Base-by-base conservation (phyloP, 2,888 invertebrate genomes). In the Ecliptopera silaceata region DNA sequence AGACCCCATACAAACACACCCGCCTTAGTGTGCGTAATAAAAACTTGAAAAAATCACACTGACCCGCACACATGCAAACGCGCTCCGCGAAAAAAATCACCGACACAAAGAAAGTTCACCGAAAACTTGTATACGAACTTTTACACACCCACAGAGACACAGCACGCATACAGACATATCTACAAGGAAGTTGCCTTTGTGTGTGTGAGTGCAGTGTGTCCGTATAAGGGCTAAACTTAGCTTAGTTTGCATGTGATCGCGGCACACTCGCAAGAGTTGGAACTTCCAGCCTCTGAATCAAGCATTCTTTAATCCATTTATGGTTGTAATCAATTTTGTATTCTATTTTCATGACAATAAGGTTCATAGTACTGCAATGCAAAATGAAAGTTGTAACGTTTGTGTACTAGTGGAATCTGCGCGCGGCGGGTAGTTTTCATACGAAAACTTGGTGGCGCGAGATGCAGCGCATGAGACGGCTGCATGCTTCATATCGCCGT, bases 81-180 rank as follows among this genome's bases (percentile, higher is more conserved):
- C 59, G 39, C 63, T 66, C 77, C 79, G 85, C 88, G 87, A 86
- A 91, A 91, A 91, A 91, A 91, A 90, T 90, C 88, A 91, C 90
- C 74, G 88, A 89, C 90, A 91, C 90, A 91, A 90, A 90, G 89
- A 91, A 89, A 87, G 82, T 88, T 86, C 79, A 84, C 89, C 88
- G 77, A 89, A 91, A 90, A 90, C 87, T 91, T 90, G 80, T 82
- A 84, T 86, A 87, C 77, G 78, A 89, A 90, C 89, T 90, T 89
- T 85, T 83, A 80, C 69, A 78, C 80, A 56, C 84, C 84, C 85
- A 87, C 84, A 22, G 0, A 2, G 20, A 18, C 5, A 20, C 3
- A 5, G 0, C 63, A 65, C 78, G 17, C 82, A 77, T 79, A 80
- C 79, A 36, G 1, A 0, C 10, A 46, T 39, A 45, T 15, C 48